Conservation (phyloP, 2,888 invertebrate genomes). For the Noctua janthe region DNA sequence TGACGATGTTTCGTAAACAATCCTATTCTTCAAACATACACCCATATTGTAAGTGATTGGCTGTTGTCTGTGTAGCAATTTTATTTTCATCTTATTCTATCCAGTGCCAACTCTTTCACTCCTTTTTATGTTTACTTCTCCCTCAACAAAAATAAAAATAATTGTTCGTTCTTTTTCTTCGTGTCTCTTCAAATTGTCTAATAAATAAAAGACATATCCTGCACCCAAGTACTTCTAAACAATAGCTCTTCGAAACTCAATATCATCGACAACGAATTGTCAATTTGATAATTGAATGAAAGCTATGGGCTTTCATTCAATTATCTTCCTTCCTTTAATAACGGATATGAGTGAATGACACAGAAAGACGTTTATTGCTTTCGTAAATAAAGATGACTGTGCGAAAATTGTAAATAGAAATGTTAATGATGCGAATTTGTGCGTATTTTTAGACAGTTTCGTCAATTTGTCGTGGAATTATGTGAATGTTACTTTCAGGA, state of each 20-base stretch:
- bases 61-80: background rate
- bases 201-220: background rate
- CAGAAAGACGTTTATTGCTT: slow-evolving; percentile 33
- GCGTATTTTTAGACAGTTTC: slow-evolving; percentile 17
- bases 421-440: slow-evolving; percentile 19
- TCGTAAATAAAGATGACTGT: slow-evolving; percentile 36
- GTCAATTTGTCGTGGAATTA: background rate
- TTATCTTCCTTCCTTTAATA: slow-evolving; percentile 16
- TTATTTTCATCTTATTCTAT: background rate
- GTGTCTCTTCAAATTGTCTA: background rate
- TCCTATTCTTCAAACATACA: background rate
- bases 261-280: slow-evolving; percentile 21
- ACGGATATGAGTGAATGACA: slow-evolving; percentile 27
- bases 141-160: background rate
- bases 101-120: background rate
- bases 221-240: background rate
- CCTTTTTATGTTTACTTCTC: background rate
- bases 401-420: slow-evolving; percentile 10
- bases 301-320: too few relatives aligned
- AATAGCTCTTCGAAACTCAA: slow-evolving; percentile 26
- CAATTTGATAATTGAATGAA: slow-evolving; percentile 39
- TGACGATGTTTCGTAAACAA: too few relatives aligned
- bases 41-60: background rate
- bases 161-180: background rate
- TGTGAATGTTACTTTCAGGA: background rate